Evolutionary conservation across 2,113 vertebrate species (phyloP).

Genomic region (Caloenas nicobarica): DNA sequence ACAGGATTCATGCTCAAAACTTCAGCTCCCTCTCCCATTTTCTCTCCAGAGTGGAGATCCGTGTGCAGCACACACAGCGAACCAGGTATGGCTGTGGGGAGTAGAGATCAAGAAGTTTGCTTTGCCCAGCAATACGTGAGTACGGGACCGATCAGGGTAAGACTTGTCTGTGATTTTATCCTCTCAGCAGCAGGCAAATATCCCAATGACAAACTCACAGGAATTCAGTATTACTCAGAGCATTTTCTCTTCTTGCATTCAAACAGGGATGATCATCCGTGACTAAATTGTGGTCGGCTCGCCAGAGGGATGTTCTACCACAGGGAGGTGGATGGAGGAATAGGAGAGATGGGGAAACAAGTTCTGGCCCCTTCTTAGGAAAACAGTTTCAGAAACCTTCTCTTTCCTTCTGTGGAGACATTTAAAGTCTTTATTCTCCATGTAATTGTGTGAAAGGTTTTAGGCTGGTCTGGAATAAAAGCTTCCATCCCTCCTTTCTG

Average conservation of each 20-base stretch:
- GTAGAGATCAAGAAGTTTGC: not conserved
- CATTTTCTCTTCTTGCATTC: not conserved
- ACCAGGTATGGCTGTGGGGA: not conserved
- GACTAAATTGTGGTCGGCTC: accelerated
- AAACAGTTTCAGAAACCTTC: not conserved
- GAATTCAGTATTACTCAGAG: not conserved
- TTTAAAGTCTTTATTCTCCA: not conserved
- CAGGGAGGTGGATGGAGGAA: accelerated
- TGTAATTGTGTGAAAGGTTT: not conserved
- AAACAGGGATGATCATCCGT: accelerated
- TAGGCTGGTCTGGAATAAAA: not conserved
- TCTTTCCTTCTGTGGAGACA: not conserved
- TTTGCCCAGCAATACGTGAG: not conserved
- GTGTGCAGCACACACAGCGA: not conserved
- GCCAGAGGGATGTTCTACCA: not conserved
- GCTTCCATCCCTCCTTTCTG: not conserved
- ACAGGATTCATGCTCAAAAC: not conserved
- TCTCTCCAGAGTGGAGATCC: not conserved
- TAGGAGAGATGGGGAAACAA: not conserved
- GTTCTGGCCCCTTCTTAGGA: not conserved
- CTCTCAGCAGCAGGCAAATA: not conserved
- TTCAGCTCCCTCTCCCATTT: not conserved
- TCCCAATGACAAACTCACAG: not conserved
- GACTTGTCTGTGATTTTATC: not conserved
- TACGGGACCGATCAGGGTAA: not conserved